Evolutionary conservation across 2,888 invertebrate genomes (phyloP).

Genomic region (Mythimna ferrago): DNA sequence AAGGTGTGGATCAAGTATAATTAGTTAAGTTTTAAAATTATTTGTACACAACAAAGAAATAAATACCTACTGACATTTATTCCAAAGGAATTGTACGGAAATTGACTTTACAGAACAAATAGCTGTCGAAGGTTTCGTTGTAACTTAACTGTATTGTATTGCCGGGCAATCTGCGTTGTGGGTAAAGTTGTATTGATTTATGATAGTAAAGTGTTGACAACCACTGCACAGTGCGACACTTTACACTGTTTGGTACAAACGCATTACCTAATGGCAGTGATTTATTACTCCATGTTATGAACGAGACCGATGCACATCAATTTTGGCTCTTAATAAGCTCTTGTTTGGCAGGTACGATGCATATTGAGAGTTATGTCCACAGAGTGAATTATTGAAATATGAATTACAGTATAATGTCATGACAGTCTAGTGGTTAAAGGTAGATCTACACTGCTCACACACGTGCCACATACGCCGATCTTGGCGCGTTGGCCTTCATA

Average conservation of each 20-base stretch:
- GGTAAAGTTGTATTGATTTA: conserved; percentile 59
- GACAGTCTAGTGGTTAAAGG: too few species aligned
- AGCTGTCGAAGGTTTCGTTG: conserved; percentile 8
- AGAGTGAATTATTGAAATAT: conserved; percentile 11
- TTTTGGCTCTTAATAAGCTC: conserved; percentile 50
- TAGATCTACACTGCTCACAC: too few species aligned
- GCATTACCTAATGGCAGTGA: conserved; percentile 53
- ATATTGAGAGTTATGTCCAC: conserved; percentile 30
- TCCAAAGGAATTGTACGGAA: conserved; percentile 30
- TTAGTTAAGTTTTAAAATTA: too few species aligned
- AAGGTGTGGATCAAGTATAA: too few species aligned
- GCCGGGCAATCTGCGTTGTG: conserved; percentile 37
- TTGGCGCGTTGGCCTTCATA: too few species aligned
- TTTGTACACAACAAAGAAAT: too few species aligned
- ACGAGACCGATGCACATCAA: conserved; percentile 48
- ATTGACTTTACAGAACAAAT: conserved; percentile 33
- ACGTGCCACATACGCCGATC: too few species aligned
- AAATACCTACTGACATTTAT: neutral
- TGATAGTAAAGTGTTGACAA: conserved; percentile 48
- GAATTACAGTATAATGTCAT: neutral
- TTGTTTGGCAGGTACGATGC: conserved; percentile 34
- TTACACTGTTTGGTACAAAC: conserved; percentile 25
- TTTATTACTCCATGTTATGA: conserved; percentile 48
- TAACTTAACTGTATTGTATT: conserved; percentile 29
- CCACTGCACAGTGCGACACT: conserved; percentile 41